Conservation (phyloP, 2,113 vertebrate species). For the Hassar affinis region DNA sequence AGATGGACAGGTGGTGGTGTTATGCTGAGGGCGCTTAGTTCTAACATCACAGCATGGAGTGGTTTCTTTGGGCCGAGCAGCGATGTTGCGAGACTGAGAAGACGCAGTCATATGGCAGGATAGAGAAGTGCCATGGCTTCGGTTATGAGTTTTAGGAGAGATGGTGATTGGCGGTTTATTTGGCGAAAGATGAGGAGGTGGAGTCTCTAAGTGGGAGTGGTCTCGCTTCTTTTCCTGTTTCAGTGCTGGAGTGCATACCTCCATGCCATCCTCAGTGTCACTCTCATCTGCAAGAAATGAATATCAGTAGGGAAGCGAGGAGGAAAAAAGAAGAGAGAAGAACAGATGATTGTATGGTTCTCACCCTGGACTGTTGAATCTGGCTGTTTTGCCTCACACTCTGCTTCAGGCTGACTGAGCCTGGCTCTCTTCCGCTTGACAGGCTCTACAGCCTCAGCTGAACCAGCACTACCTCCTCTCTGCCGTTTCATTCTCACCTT, state of each 20-base stretch:
- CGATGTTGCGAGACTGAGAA: background rate
- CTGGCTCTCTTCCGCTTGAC: slow-evolving; percentile 61
- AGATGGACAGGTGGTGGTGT: slow-evolving; percentile 1
- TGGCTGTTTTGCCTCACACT: background rate
- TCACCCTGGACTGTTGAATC: slow-evolving; percentile 4
- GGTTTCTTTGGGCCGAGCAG: background rate
- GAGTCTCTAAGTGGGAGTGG: background rate
- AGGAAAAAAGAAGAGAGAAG: background rate
- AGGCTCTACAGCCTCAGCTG: slow-evolving; percentile 40
- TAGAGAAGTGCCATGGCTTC: slow-evolving; percentile 1
- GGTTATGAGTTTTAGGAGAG: slow-evolving; percentile 18
- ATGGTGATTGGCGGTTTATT: slow-evolving; percentile 19
- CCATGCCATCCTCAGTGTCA: slow-evolving; percentile 26
- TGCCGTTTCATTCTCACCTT: slow-evolving; percentile 37
- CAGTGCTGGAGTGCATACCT: slow-evolving; percentile 10
- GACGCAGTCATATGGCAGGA: background rate
- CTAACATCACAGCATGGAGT: slow-evolving; percentile 6
- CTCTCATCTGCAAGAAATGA: slow-evolving; percentile 17
- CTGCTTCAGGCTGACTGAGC: slow-evolving; percentile 6
- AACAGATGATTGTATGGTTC: background rate
- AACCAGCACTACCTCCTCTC: slow-evolving; percentile 29
- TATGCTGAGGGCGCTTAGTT: slow-evolving; percentile 4
- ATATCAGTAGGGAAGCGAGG: background rate
- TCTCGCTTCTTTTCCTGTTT: slow-evolving; percentile 20
- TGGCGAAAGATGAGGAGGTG: background rate